Percentiles rank a stretch among this genome's conserved stretches.
Evolutionary conservation across 2,113 vertebrate species (phyloP).

Genomic region (Maccullochella peelii): DNA sequence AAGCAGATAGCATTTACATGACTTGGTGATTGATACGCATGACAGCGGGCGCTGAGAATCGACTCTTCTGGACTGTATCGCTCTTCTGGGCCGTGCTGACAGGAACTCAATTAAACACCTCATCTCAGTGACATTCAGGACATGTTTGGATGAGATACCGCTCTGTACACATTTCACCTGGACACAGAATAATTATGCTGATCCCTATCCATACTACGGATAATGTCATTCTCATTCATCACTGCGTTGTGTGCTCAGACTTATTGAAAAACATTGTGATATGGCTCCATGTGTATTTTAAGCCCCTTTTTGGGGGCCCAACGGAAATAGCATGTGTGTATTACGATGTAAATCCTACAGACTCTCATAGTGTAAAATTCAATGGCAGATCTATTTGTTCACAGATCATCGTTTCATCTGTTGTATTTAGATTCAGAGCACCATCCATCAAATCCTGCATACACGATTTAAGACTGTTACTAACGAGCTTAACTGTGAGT

Average conservation of each 20-base stretch:
- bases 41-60: not conserved
- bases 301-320: conserved; percentile 11
- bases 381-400: conserved; percentile 52
- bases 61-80: conserved; percentile 37
- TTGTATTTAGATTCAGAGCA: conserved; percentile 29
- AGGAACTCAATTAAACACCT: conserved; percentile 57
- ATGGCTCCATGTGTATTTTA: not conserved
- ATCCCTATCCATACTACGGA: conserved; percentile 9
- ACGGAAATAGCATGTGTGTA: conserved; percentile 20
- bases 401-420: conserved; percentile 59
- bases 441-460: conserved; percentile 36
- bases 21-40: conserved; percentile 22
- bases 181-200: conserved; percentile 40
- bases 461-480: conserved; percentile 48
- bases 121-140: conserved; percentile 40
- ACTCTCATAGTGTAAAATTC: conserved; percentile 37
- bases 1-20: not conserved
- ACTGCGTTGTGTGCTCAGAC: not conserved
- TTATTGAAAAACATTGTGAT: conserved; percentile 20
- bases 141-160: conserved; percentile 35
- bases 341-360: conserved; percentile 36
- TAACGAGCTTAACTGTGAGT: conserved; percentile 70
- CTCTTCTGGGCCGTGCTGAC: conserved; percentile 18
- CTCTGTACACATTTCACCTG: conserved; percentile 22
- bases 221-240: conserved; percentile 21